Conservation (phyloP, 2,113 vertebrate genomes). For the Regulus satrapa region DNA sequence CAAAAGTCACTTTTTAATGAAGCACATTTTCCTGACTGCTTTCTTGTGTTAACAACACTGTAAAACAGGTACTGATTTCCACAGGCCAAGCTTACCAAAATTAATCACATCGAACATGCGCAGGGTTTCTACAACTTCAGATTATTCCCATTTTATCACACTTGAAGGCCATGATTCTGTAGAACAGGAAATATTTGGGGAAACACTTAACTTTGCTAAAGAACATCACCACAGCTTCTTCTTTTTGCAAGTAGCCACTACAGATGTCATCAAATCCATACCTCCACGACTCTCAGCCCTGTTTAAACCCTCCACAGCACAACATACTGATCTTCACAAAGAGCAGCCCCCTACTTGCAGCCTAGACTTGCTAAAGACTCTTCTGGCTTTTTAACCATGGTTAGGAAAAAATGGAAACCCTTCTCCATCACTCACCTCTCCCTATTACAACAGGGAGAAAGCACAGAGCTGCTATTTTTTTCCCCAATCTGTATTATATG, state of each 20-base stretch:
- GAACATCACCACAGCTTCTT: not conserved
- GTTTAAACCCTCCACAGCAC: not conserved
- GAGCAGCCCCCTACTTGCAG: not conserved
- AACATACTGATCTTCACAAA: not conserved
- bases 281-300: no score
- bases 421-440: not conserved
- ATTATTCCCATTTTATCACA: not conserved
- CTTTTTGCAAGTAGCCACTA: not conserved
- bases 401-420: not conserved
- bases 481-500: not conserved
- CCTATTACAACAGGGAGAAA: not conserved
- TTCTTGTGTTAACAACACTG: not conserved
- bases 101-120: not conserved
- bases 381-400: not conserved
- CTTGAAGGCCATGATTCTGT: fast-evolving
- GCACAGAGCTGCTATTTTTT: not conserved
- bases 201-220: not conserved
- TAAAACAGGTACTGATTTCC: not conserved
- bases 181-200: not conserved
- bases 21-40: not conserved
- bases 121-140: not conserved
- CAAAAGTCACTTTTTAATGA: not conserved
- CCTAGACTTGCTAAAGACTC: not conserved
- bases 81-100: not conserved
- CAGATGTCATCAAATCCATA: not conserved